Conservation (phyloP, 2,113 vertebrate species). For the Elgaria multicarinata region DNA sequence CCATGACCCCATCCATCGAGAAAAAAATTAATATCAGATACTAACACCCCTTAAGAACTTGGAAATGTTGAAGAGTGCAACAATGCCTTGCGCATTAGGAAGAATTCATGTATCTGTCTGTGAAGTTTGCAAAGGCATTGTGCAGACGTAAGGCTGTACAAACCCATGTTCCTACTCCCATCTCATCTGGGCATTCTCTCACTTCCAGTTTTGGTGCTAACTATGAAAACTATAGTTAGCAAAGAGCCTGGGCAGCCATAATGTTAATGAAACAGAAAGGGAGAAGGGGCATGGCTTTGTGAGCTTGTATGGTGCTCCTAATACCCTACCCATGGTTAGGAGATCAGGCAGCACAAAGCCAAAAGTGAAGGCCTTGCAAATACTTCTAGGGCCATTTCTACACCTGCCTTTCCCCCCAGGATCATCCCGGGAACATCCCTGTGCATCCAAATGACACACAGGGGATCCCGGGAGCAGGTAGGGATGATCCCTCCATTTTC, state of each 20-base stretch:
- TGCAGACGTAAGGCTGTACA: background rate
- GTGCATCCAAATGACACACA: too few species aligned
- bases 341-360: background rate
- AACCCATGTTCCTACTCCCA: background rate
- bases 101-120: slow-evolving; percentile 29
- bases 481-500: too few species aligned
- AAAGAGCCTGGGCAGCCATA: background rate
- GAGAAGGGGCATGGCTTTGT: background rate
- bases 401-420: too few species aligned
- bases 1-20: background rate
- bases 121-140: background rate
- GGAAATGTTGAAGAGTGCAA: slow-evolving; percentile 19
- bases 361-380: slow-evolving; percentile 55
- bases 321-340: background rate
- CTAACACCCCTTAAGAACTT: slow-evolving; percentile 38
- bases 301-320: background rate
- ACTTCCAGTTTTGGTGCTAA: background rate
- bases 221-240: background rate
- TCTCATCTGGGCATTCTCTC: background rate
- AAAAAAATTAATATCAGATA: slow-evolving; percentile 38
- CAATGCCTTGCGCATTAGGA: slow-evolving; percentile 25
- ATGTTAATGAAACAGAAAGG: background rate
- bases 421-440: too few species aligned
- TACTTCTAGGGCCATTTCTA: too few species aligned
- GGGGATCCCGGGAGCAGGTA: too few species aligned